Evolutionary conservation across 2,113 vertebrate genomes (phyloP), one percentile per base, ranked within the genome.

Genomic region (Arenaria interpres): DNA sequence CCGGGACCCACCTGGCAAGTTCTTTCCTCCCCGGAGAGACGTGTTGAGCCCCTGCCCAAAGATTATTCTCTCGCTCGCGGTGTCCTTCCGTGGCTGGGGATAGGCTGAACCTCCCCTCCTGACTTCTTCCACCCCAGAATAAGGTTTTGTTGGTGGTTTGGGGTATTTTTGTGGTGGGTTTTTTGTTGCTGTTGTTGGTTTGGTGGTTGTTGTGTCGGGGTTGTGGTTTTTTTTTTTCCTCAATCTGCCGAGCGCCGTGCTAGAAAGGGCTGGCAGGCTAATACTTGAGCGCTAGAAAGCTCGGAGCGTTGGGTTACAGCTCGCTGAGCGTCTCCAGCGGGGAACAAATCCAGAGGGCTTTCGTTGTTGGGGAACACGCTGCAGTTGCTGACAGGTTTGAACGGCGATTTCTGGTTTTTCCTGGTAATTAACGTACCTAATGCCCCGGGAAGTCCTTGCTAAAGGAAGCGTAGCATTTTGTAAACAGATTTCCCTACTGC

Each of bases 171-270:
- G 11, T 51, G 50, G 50, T 6, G 54, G 33, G 21, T 12, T 57
- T n/a, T 16, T 3, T 14, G 33, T 51, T 16, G 20, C 4, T 18
- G 13, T 5, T 7, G 4, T 76, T 68, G 50, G 25, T 56, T 19
- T 32, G 48, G 50, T 24, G 24, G 4, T 28, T 48, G 66, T 75
- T 37, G 33, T 54, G 20, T 46, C 20, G 43, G 8, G 28, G 18
- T 19, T 6, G 77, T 64, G 7, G 25, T 30, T 54, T 37, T 11
- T 8, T 11, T 8, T 14, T 16, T 11, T 13, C 15, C 2, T 4
- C 7, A 39, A 17, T 50, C 39, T 63, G 51, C 51, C 25, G 60
- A 50, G 56, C 16, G 2, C 37, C 0, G 0, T 4, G 20, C 24
- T 57, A 25, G 85, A 50, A 67, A 28, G 91, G 54, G 77, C 64